Percentiles rank a stretch among this genome's conserved stretches.
phyloP scores from a whole-genome alignment of 2,113 vertebrate species.

The Boleophthalmus pectinirostris region DNA sequence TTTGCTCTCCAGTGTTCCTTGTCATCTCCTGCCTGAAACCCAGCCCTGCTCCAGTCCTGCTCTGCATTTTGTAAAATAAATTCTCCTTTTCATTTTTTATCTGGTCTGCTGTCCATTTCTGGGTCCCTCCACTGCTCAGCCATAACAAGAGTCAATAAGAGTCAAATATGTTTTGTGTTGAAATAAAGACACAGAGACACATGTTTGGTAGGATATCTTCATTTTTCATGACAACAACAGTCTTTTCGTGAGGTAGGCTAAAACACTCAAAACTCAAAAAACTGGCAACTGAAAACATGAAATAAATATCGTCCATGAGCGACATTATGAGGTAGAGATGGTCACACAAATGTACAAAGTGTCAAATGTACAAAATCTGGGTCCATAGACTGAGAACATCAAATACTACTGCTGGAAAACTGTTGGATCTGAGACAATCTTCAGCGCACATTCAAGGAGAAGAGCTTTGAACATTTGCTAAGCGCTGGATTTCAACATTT shows the following conservation, averaged over 20 bases:
- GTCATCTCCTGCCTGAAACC: too few species aligned
- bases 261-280: constrained; percentile 79
- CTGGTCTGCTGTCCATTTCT: too few species aligned
- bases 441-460: constrained; percentile 44
- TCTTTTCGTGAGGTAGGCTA: constrained; percentile 90
- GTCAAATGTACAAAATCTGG: constrained; percentile 46
- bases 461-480: constrained; percentile 60
- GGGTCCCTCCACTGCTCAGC: too few species aligned
- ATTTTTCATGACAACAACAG: constrained; percentile 87
- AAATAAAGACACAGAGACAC: constrained; percentile 46
- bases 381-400: constrained; percentile 16
- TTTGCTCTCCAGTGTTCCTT: too few species aligned
- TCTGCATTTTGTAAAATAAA: too few species aligned
- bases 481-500: constrained; percentile 51
- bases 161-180: too few species aligned
- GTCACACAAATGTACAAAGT: constrained; percentile 84
- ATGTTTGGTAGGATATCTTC: constrained; percentile 81
- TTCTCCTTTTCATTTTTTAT: too few species aligned
- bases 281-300: constrained; percentile 80
- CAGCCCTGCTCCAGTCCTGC: too few species aligned
- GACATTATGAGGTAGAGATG: constrained; percentile 95
- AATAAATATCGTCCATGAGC: constrained; percentile 87
- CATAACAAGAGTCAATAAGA: too few species aligned
- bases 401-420: constrained; percentile 18
- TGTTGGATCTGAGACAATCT: constrained; percentile 22